These are phyloP conservation scores for Illadopsis cleaveri DNA, from an alignment of 2,113 vertebrate species.

Conservation along the genomic window DNA sequence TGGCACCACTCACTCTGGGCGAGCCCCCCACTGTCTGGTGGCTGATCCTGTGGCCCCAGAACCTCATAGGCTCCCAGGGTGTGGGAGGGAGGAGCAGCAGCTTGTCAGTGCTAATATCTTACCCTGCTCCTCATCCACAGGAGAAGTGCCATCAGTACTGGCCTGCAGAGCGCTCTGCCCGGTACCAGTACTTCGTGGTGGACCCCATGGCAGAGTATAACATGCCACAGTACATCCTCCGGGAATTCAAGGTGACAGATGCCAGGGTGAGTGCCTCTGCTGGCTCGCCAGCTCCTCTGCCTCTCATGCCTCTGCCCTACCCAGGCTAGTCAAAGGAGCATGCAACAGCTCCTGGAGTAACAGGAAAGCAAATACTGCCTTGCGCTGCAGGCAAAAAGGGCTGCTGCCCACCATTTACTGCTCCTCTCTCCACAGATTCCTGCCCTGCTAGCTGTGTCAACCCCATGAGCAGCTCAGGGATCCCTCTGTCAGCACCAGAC, in stretches of 20 bases:
- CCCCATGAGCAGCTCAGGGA: not conserved
- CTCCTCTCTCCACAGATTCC: not conserved
- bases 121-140: constrained; percentile 60
- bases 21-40: not conserved
- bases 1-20: fast-evolving
- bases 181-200: constrained; percentile 97
- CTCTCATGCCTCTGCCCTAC: not conserved
- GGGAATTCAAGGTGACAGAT: constrained; percentile 97
- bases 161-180: constrained; percentile 93
- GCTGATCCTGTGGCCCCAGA: not conserved
- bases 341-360: not conserved
- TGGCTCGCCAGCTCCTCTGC: not conserved
- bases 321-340: fast-evolving
- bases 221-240: constrained; percentile 98
- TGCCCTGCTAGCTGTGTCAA: not conserved
- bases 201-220: constrained; percentile 99
- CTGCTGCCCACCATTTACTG: not conserved
- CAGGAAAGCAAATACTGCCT: not conserved
- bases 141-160: constrained; percentile 99
- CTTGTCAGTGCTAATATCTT: not conserved
- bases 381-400: not conserved
- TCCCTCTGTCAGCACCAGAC: not conserved
- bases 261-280: constrained; percentile 83
- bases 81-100: not conserved
- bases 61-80: not conserved